A percentile compares a stretch with the other conserved stretches of the same genome.
Conservation (phyloP, 2,113 vertebrate genomes). For the Campylorhamphus procurvoides region DNA sequence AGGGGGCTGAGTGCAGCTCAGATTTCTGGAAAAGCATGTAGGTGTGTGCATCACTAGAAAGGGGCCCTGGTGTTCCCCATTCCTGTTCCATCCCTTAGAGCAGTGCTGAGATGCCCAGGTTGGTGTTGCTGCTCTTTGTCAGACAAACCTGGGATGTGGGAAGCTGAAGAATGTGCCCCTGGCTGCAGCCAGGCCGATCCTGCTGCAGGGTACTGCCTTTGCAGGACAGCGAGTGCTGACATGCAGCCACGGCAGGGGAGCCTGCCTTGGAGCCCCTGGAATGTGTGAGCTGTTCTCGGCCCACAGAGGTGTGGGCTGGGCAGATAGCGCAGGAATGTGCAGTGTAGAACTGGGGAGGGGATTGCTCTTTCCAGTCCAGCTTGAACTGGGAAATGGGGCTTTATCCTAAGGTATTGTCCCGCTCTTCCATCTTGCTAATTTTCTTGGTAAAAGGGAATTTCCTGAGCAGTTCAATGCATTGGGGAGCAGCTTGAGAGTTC, state of each 20-base stretch:
- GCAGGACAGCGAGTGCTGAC: background rate
- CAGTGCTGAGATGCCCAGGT: background rate
- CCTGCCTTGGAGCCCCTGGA: background rate
- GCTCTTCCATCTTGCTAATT: background rate
- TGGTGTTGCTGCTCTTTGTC: background rate
- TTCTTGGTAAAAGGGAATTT: background rate
- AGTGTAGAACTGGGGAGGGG: background rate
- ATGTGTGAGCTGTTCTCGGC: background rate
- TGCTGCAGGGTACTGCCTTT: background rate
- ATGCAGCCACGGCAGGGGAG: background rate
- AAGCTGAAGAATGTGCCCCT: slow-evolving; percentile 5
- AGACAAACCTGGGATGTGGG: background rate
- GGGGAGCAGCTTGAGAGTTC: fast-evolving
- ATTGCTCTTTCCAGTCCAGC: background rate
- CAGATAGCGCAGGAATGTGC: background rate
- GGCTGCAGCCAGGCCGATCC: background rate
- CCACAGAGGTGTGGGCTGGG: background rate
- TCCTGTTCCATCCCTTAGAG: background rate
- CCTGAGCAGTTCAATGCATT: background rate
- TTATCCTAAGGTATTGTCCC: background rate
- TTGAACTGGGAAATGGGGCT: background rate
- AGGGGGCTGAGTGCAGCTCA: background rate
- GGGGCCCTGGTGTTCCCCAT: fast-evolving
- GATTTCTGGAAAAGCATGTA: background rate
- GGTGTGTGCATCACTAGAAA: background rate